Conservation (phyloP, 2,797 vertebrate genomes). For the Sebastes minor region DNA sequence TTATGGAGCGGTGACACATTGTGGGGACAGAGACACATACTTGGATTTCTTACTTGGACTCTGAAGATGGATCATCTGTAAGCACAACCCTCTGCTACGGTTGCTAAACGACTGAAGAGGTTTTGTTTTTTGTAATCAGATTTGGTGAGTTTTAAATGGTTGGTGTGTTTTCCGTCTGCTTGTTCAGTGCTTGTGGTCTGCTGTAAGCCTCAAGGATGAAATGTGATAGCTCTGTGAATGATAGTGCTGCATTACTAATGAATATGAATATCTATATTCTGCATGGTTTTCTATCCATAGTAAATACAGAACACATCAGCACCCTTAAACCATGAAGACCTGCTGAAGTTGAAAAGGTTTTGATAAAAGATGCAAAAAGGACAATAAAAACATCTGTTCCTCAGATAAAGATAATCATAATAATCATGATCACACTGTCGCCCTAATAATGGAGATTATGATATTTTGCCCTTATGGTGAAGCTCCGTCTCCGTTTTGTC, state of each 20-base stretch:
- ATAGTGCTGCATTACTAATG: constrained; percentile 22
- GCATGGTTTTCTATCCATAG: background rate
- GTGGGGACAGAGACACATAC: background rate
- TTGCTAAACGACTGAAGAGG: constrained; percentile 14
- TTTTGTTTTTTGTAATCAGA: constrained; percentile 20
- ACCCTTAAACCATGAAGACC: background rate
- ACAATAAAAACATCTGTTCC: constrained; percentile 43
- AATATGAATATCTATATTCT: background rate
- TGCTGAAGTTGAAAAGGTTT: background rate
- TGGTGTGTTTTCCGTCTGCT: constrained; percentile 37
- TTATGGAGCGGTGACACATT: background rate
- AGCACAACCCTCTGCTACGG: background rate
- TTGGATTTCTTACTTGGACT: constrained; percentile 14
- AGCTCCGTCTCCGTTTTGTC: background rate
- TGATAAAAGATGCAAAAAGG: constrained; percentile 51
- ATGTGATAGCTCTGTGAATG: background rate
- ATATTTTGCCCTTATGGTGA: background rate
- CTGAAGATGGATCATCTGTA: constrained; percentile 50
- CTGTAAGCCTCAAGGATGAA: background rate
- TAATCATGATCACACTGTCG: background rate
- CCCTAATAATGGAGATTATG: background rate
- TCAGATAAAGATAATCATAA: background rate
- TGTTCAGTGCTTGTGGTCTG: constrained; percentile 35
- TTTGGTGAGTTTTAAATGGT: constrained; percentile 62
- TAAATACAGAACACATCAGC: background rate